These are phyloP conservation scores for Tyria jacobaeae DNA, from an alignment of 2,888 invertebrate genomes.

Conservation along the genomic window DNA sequence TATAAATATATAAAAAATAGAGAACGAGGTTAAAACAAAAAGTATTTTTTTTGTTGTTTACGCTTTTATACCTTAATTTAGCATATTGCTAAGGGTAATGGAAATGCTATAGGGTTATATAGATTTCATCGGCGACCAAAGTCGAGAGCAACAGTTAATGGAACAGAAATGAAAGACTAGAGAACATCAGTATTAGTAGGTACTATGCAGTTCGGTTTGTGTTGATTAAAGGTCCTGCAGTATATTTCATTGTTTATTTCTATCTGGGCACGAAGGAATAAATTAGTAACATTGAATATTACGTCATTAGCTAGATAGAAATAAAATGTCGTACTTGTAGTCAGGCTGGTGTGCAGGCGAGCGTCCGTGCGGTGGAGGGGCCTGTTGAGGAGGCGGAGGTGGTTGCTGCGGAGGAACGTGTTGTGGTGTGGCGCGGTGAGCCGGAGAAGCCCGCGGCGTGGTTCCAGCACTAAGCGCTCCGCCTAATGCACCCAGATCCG, in stretches of 20 bases:
- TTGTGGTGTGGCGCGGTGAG: constrained; percentile 66
- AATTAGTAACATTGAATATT: neutral
- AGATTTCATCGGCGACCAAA: too few species aligned
- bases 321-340: constrained; percentile 66
- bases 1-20: too few species aligned
- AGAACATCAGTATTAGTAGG: too few species aligned
- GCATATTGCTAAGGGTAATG: too few species aligned
- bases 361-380: constrained; percentile 65
- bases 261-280: neutral
- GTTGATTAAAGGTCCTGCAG: neutral
- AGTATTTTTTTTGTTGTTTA: too few species aligned
- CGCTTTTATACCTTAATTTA: too few species aligned
- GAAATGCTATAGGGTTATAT: too few species aligned
- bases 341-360: constrained; percentile 81
- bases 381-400: constrained; percentile 20
- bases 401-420: neutral
- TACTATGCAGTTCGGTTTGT: neutral
- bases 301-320: neutral
- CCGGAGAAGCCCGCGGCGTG: constrained; percentile 73
- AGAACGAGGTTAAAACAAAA: too few species aligned
- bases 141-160: too few species aligned
- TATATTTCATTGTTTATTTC: neutral
- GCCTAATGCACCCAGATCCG: constrained; percentile 87
- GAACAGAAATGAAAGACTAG: too few species aligned
- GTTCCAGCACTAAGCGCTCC: constrained; percentile 28